Percentiles rank a stretch among this genome's conserved stretches.
phyloP scores from a whole-genome alignment of 2,113 vertebrate genomes.

The western clawed frog (Xenopus tropicalis) region UCB_Xtro_10.0 CM004451.2:51385001-51385500 shows the following conservation, averaged over 20 bases:
- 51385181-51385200: too few relatives aligned
- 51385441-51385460: constrained; percentile 26
- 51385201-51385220: background rate
- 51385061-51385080: too few relatives aligned
- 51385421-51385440: constrained; percentile 29
- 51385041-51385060: too few relatives aligned
- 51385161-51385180: too few relatives aligned
- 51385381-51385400: constrained; percentile 25
- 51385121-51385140: too few relatives aligned
- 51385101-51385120: too few relatives aligned
- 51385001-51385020: too few relatives aligned
- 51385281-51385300: constrained; percentile 3
- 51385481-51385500: constrained; percentile 16
- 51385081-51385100: too few relatives aligned
- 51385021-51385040: too few relatives aligned
- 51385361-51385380: constrained; percentile 37
- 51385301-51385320: constrained; percentile 12
- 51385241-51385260: background rate
- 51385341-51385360: constrained; percentile 26
- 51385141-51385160: too few relatives aligned
- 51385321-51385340: constrained; percentile 38
- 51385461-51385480: constrained; percentile 23
- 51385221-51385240: constrained; percentile 24
- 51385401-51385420: constrained; percentile 30
- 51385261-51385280: background rate